Conservation (phyloP, 2,888 invertebrate species). For the Panopea generosa region DNA sequence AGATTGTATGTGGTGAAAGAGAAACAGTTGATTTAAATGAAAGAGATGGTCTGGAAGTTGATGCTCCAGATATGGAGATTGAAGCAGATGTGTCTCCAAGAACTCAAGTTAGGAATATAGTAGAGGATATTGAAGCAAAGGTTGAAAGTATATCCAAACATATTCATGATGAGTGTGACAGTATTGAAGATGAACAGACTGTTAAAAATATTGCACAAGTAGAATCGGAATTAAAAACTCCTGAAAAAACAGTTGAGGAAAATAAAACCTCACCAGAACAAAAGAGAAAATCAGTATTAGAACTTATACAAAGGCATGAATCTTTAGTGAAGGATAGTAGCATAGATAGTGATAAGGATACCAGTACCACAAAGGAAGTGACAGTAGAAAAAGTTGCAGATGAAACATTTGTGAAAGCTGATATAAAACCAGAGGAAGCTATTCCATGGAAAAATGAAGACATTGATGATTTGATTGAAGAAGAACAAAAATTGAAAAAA, state of each 20-base stretch:
- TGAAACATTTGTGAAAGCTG: conserved; percentile 9
- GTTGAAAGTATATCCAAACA: conserved; percentile 63
- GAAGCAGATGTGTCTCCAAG: conserved; percentile 46
- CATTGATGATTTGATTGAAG: conserved; percentile 18
- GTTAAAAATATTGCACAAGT: background rate
- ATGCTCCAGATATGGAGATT: conserved; percentile 20
- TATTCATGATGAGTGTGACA: background rate
- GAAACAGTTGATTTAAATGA: background rate
- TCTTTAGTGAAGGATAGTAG: conserved; percentile 50
- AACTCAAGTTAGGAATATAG: conserved; percentile 60
- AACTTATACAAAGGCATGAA: conserved; percentile 56
- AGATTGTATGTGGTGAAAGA: background rate
- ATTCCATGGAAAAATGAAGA: conserved; percentile 15
- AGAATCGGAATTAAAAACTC: too few species aligned
- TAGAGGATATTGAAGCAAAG: conserved; percentile 66
- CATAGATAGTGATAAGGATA: conserved; percentile 24
- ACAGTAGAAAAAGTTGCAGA: too few species aligned
- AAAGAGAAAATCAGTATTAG: conserved; percentile 44
- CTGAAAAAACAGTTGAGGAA: conserved; percentile 14
- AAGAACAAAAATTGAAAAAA: background rate
- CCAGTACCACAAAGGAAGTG: background rate
- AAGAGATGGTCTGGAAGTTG: conserved; percentile 39
- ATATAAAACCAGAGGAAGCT: conserved; percentile 25
- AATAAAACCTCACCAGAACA: conserved; percentile 33
- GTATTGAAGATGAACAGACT: conserved; percentile 9